Base-by-base conservation (phyloP, 1,140 invertebrate genomes). In the Drosophila quadrilineata region DNA sequence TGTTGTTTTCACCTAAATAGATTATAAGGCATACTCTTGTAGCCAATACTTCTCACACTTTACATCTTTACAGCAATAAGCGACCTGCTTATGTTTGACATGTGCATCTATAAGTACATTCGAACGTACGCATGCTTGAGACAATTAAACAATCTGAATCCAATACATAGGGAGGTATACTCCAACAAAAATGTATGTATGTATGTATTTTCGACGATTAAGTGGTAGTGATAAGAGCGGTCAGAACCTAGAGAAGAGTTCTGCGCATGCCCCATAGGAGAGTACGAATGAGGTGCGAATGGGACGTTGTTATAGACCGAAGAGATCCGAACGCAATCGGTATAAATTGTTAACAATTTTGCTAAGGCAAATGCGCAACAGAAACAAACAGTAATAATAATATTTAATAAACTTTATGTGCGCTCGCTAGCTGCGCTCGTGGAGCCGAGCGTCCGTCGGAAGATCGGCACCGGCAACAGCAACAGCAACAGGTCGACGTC, bases 381-480 rank as follows among this genome's bases (percentile, higher is more conserved):
- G 45, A 10, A 65, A 29, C 33, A 59, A 35, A 29, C 57, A 58
- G 48, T 31, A 70, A 56, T 71, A 85, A 85, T 85, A 74, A 62
- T 84, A 75, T 84, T 85, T 79, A 84, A 77, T 85, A 84, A 82
- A 84, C 63, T 82, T 80, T 62, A 50, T 76, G 33, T 71, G 62
- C n/a, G n/a, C 65, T 58, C 46, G 63, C 17, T 52, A n/a, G 52
- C 48, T 26, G 24, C 33, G 19, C 41, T 50, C 50, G 35, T 54
- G 64, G 43, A 69, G 68, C 56, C 70, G 63, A 73, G 36, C 74
- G 43, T 35, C 29, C 40, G 24, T 22, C 56, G 60, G 24, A 33
- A 29, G 66, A 73, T 73, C 66, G 70, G 21, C 63, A 41, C 59
- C 57, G 38, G 28, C 49, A 29, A 14, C 43, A 14, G 4, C 40